Percentiles rank a stretch among this genome's conserved stretches.
phyloP scores from a whole-genome alignment of 1,140 invertebrate genomes.

The Campoletis sonorensis region DNA sequence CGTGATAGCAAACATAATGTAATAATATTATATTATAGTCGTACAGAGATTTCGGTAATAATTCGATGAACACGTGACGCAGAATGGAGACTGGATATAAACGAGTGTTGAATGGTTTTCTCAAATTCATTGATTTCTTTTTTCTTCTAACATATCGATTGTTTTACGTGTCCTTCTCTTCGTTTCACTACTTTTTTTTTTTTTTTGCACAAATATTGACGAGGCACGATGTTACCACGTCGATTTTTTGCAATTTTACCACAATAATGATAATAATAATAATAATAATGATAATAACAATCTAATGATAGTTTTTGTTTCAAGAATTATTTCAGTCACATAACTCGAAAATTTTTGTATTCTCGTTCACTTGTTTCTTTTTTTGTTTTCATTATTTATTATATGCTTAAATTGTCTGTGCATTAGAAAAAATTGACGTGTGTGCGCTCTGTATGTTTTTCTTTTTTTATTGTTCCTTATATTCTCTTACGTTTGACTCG shows the following conservation, averaged over 20 bases:
- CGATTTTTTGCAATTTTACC: constrained; percentile 16
- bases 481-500: not conserved
- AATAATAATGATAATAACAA: constrained; percentile 26
- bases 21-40: constrained; percentile 21
- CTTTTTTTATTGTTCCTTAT: not conserved
- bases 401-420: constrained; percentile 53
- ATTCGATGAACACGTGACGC: constrained; percentile 60
- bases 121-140: constrained; percentile 39
- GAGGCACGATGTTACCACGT: constrained; percentile 42
- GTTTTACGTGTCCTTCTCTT: not conserved
- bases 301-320: constrained; percentile 2
- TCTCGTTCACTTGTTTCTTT: constrained; percentile 31
- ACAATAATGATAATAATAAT: constrained; percentile 30
- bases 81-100: constrained; percentile 56
- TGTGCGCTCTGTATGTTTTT: constrained; percentile 55
- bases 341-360: constrained; percentile 13
- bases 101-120: constrained; percentile 36
- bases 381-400: constrained; percentile 21
- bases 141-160: not conserved
- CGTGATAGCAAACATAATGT: constrained; percentile 60
- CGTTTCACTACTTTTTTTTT: constrained; percentile 39
- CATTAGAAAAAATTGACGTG: constrained; percentile 64
- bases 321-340: not conserved
- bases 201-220: constrained; percentile 43
- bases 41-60: constrained; percentile 59